These are phyloP conservation scores for Teleogryllus occipitalis DNA, from an alignment of 1,140 invertebrate species.

Conservation along the genomic window DNA sequence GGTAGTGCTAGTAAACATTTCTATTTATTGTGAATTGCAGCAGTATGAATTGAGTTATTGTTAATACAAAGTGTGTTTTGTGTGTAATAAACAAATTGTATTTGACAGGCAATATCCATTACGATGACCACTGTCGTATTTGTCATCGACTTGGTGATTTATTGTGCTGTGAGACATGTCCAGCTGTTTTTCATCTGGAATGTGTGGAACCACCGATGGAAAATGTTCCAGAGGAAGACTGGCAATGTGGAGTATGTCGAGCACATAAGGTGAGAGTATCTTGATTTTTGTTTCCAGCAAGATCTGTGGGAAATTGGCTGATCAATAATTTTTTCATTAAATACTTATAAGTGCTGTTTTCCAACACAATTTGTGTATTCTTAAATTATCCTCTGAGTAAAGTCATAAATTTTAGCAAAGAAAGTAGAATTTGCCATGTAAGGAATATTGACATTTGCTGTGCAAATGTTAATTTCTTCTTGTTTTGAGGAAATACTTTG, in stretches of 20 bases:
- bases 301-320: too few relatives aligned
- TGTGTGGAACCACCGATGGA: slow-evolving; percentile 90
- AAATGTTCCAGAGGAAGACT: slow-evolving; percentile 91
- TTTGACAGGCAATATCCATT: slow-evolving; percentile 68
- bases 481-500: too few relatives aligned
- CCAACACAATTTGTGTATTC: too few relatives aligned
- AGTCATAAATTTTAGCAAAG: too few relatives aligned
- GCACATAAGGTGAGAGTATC: slow-evolving; percentile 64
- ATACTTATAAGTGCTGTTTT: too few relatives aligned
- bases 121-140: slow-evolving; percentile 90
- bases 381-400: too few relatives aligned
- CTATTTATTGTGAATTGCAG: slow-evolving; percentile 14
- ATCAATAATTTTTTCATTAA: too few relatives aligned
- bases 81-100: background rate
- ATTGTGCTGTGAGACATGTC: slow-evolving; percentile 93
- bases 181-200: slow-evolving; percentile 91
- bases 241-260: slow-evolving; percentile 89
- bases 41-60: background rate
- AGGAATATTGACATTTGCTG: too few relatives aligned
- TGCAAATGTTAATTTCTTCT: too few relatives aligned
- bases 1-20: slow-evolving; percentile 45
- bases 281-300: background rate
- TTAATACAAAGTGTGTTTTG: too few relatives aligned
- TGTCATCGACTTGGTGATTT: slow-evolving; percentile 93
- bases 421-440: too few relatives aligned